Percentiles rank a stretch among this genome's conserved stretches.
Conservation (phyloP, 1,140 invertebrate genomes). For the Manduca sexta region DNA sequence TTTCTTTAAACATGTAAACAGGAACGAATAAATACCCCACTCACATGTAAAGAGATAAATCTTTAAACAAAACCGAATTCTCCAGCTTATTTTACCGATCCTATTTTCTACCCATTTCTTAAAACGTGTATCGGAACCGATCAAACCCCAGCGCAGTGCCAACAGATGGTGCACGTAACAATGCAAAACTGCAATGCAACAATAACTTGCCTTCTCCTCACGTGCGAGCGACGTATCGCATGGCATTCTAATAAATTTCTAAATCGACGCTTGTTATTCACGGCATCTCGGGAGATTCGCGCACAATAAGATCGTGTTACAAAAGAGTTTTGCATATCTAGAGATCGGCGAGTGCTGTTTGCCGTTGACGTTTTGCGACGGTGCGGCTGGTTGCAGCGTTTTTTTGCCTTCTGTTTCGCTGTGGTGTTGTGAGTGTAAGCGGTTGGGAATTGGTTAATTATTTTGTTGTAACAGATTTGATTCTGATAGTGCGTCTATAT, state of each 20-base stretch:
- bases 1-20: no score
- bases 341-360: slow-evolving; percentile 28
- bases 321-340: slow-evolving; percentile 57
- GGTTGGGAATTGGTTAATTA: neutral
- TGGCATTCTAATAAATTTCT: slow-evolving; percentile 66
- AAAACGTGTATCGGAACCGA: no score
- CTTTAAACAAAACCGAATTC: no score
- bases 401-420: slow-evolving; percentile 31
- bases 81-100: no score
- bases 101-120: no score
- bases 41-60: no score
- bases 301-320: slow-evolving; percentile 65
- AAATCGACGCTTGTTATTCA: slow-evolving; percentile 65
- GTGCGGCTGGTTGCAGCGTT: neutral
- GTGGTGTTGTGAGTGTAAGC: neutral
- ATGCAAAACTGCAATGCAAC: slow-evolving; percentile 41
- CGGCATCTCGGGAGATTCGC: slow-evolving; percentile 40
- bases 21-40: no score
- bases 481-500: no score
- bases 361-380: slow-evolving; percentile 5
- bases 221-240: slow-evolving; percentile 26
- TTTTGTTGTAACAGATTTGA: no score
- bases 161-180: slow-evolving; percentile 7
- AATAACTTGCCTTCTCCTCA: slow-evolving; percentile 35
- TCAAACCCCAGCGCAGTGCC: no score